Base-by-base conservation (phyloP, 2,888 invertebrate species). In the Hirtodrosophila confusa region DNA sequence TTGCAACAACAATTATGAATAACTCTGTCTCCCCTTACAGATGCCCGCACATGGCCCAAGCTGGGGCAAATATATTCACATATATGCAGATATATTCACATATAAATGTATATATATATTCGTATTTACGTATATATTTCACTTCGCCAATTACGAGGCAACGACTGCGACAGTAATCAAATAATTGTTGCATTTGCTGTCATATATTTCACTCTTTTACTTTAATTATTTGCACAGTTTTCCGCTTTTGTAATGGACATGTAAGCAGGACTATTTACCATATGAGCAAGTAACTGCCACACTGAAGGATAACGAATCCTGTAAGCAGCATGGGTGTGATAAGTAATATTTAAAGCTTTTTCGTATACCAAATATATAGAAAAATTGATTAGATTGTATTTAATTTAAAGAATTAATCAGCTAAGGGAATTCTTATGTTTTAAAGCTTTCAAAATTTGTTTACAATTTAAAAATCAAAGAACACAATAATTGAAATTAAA, bases 1-100 rank as follows among this genome's bases (percentile, higher is more conserved):
- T 69, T 56, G 80, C 78, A 87, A 86, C 88, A 87, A 86, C 86
- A 86, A 86, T 83, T 83, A 83, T 86, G 87, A 84, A 83, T 83
- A 84, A 80, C 87, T 75, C 85, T 56, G 61, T 36, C 40, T 27
- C 27, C 23, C 39, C 31, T 8, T 29, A 40, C 31, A 50, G 12
- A 17, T 4, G 23, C 23, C 23, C 29, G 39, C 36, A 54, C 43
- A 17, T 86, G 84, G 80, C 70, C 44, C 55, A 57, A 53, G 70
- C 74, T 63, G 80, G 64, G 70, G 55, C 53, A 39, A 50, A 45
- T 37, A 8, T 3, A 31, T 31, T 6, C 7, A 31, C 7, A 31
- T 9, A 31, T 31, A 31, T 31, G 7, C 5, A 9, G 0, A 31
- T 31, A 31, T 44, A 51, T 43, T n/a, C n/a, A n/a, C n/a, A n/a